These are phyloP conservation scores for Acropora yongei DNA, from an alignment of 64 coral and sea anemone species.

Conservation along the genomic window DNA sequence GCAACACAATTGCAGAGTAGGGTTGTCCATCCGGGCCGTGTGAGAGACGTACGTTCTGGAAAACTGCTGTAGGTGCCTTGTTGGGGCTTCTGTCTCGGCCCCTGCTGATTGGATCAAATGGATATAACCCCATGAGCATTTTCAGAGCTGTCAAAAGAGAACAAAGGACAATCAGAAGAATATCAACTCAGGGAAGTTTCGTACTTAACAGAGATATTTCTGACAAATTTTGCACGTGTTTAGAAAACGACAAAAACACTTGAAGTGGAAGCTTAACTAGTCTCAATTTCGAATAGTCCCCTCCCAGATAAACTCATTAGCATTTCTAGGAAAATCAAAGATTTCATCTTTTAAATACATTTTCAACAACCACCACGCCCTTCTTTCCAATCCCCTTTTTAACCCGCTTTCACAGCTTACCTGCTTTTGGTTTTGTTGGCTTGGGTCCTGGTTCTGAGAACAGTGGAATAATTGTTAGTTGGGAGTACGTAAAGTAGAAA, in stretches of 20 bases:
- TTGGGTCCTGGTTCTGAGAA: constrained; percentile 5
- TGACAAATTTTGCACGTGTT: too few relatives aligned
- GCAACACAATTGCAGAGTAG: constrained; percentile 35
- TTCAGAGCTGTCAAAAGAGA: constrained; percentile 23
- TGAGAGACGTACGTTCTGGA: constrained; percentile 13
- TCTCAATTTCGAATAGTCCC: too few relatives aligned
- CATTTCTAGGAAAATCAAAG: background rate
- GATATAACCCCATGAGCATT: constrained; percentile 55
- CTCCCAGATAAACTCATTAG: too few relatives aligned
- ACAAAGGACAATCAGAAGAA: background rate
- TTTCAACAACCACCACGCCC: too few relatives aligned
- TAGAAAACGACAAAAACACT: too few relatives aligned
- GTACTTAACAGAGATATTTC: too few relatives aligned
- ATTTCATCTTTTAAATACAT: background rate
- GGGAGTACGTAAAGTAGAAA: too few relatives aligned
- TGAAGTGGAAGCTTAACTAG: too few relatives aligned
- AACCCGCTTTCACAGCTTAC: background rate
- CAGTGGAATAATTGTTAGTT: background rate
- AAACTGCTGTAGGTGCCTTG: constrained; percentile 32
- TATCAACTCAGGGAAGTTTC: too few relatives aligned
- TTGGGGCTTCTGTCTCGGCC: constrained; percentile 60
- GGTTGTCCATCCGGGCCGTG: constrained; percentile 43
- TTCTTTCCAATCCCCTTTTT: too few relatives aligned
- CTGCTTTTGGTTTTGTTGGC: constrained; percentile 11
- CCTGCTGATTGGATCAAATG: constrained; percentile 36